Evolutionary conservation across 2,113 vertebrate species (phyloP).

Genomic region (Nycticryphes semicollaris): DNA sequence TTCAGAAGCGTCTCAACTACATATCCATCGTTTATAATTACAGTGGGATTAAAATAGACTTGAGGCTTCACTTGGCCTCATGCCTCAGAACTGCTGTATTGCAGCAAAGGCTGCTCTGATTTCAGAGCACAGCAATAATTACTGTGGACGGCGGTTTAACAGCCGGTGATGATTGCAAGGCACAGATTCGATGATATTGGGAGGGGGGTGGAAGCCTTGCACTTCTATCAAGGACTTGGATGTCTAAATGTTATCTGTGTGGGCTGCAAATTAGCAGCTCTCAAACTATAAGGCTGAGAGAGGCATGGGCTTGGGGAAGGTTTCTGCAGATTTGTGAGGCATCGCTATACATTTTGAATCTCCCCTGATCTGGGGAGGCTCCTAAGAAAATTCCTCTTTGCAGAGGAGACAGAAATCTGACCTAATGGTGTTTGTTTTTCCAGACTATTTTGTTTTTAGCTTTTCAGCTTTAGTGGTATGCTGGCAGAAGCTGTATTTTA

Average conservation of each 20-base stretch:
- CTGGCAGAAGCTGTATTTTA: neutral
- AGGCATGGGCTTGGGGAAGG: neutral
- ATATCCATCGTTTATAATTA: conserved; percentile 44
- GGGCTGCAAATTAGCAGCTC: conserved; percentile 14
- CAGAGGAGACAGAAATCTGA: neutral
- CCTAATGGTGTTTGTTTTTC: neutral
- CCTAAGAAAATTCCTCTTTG: neutral
- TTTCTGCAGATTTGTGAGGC: neutral
- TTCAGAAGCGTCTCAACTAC: neutral
- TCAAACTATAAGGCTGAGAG: neutral
- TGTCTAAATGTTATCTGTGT: conserved; percentile 17
- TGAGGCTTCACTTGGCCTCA: neutral
- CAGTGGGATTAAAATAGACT: conserved; percentile 36
- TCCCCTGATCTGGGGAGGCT: neutral
- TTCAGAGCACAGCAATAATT: neutral
- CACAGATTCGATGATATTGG: neutral
- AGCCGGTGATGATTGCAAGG: neutral
- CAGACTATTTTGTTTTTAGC: neutral
- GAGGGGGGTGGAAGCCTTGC: neutral
- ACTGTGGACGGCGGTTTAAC: neutral
- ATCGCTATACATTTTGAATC: neutral
- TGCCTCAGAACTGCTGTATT: neutral
- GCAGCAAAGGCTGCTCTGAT: neutral
- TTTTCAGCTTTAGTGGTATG: neutral
- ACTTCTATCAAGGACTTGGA: neutral